Evolutionary conservation across 1,140 invertebrate genomes (phyloP).

Genomic region (Telenomus remus): DNA sequence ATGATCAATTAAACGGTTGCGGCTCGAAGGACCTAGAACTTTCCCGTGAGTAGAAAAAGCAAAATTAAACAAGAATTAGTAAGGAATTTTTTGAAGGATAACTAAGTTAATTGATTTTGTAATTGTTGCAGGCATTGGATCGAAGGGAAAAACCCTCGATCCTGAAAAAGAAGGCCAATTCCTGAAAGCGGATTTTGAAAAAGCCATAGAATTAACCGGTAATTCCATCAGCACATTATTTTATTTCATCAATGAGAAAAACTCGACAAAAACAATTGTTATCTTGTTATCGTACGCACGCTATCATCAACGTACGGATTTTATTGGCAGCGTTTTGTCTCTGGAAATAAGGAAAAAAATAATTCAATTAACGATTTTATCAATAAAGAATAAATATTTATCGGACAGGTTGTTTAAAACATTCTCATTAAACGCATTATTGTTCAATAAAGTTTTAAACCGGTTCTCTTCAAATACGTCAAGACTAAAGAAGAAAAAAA

Average conservation of each 20-base stretch:
- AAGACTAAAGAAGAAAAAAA: no score
- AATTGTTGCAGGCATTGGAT: conserved; percentile 67
- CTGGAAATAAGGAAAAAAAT: conserved; percentile 1
- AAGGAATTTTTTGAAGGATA: neutral
- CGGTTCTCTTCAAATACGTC: no score
- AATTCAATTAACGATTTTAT: conserved; percentile 3
- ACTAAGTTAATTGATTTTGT: neutral
- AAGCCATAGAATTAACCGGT: conserved; percentile 86
- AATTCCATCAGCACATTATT: conserved; percentile 49
- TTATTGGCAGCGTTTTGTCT: neutral
- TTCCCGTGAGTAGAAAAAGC: conserved; percentile 73
- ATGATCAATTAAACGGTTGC: conserved; percentile 85
- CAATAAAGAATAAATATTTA: conserved; percentile 11
- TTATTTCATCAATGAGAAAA: neutral
- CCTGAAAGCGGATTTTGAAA: conserved; percentile 87
- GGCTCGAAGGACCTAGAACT: conserved; percentile 83
- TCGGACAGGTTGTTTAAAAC: conserved; percentile 3
- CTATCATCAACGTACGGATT: neutral
- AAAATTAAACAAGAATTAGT: conserved; percentile 7
- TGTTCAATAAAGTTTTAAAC: no score
- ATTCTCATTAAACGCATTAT: no score
- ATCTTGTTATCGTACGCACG: neutral
- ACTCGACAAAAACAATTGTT: neutral
- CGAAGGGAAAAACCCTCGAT: conserved; percentile 73
- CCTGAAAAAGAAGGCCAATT: conserved; percentile 72